These are phyloP conservation scores for Eumerus sabulonum DNA, from an alignment of 2,888 invertebrate species.

Conservation along the genomic window DNA sequence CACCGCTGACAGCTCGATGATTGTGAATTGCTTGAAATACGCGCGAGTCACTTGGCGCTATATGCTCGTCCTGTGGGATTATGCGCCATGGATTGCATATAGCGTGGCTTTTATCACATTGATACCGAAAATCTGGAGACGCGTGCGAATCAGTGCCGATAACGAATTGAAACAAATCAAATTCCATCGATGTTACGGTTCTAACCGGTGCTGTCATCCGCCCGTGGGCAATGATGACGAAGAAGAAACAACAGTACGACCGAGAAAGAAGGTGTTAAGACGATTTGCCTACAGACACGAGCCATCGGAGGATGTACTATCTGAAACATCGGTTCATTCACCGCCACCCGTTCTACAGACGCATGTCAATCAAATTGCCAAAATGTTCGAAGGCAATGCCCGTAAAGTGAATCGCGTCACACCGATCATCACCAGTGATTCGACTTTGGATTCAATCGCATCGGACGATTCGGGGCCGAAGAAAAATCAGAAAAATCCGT, in stretches of 20 bases:
- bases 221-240: constrained; percentile 25
- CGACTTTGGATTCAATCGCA: constrained; percentile 19
- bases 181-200: constrained; percentile 77
- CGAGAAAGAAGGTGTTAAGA: constrained; percentile 72
- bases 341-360: constrained; percentile 70
- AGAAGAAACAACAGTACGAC: constrained; percentile 62
- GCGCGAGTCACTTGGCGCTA: constrained; percentile 72
- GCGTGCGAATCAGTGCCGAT: constrained; percentile 73
- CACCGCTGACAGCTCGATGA: constrained; percentile 7
- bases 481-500: neutral
- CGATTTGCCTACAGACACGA: constrained; percentile 75
- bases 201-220: constrained; percentile 75
- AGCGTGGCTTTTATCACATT: constrained; percentile 75
- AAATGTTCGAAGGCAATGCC: constrained; percentile 76
- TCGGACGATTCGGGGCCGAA: constrained; percentile 31
- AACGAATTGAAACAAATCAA: constrained; percentile 73
- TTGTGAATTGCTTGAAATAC: constrained; percentile 70
- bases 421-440: constrained; percentile 72
- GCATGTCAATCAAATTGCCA: constrained; percentile 77
- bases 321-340: constrained; percentile 28
- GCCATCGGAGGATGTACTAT: constrained; percentile 10
- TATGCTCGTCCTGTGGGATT: constrained; percentile 70
- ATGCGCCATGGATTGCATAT: constrained; percentile 73
- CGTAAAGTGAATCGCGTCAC: constrained; percentile 74
- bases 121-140: constrained; percentile 74